These are phyloP conservation scores for Holothuria leucospilota DNA, from an alignment of 53 echinoderm and acorn worm species.

Conservation along the genomic window DNA sequence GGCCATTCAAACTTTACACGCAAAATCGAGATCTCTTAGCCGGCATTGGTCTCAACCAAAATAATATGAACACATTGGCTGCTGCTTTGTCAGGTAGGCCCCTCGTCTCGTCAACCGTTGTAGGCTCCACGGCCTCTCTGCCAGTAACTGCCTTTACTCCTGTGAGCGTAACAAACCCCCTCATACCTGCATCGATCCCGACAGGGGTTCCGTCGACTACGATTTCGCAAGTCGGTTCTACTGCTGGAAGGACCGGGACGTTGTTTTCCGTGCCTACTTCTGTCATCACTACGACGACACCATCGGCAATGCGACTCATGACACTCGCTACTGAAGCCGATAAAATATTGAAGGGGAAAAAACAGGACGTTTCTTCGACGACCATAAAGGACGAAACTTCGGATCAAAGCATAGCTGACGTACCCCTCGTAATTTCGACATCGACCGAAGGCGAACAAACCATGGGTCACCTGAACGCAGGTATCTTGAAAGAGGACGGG, in stretches of 20 bases:
- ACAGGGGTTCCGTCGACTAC: slow-evolving; percentile 45
- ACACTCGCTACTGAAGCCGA: slow-evolving; percentile 95
- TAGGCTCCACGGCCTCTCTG: slow-evolving; percentile 37
- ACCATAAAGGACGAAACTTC: slow-evolving; percentile 11
- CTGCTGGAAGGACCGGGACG: slow-evolving; percentile 18
- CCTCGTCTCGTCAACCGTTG: neutral
- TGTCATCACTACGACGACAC: slow-evolving; percentile 20
- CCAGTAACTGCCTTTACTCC: slow-evolving; percentile 50
- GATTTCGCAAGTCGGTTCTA: slow-evolving; percentile 41
- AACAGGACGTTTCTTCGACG: slow-evolving; percentile 36
- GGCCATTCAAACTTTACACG: slow-evolving; percentile 77
- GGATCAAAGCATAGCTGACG: neutral
- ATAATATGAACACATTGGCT: slow-evolving; percentile 43
- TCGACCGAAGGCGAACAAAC: neutral
- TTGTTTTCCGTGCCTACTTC: slow-evolving; percentile 42
- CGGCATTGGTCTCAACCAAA: slow-evolving; percentile 31
- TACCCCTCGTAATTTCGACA: neutral
- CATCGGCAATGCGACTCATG: slow-evolving; percentile 81
- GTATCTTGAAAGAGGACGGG: slow-evolving; percentile 38
- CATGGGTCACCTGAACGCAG: slow-evolving; percentile 16
- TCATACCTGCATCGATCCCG: slow-evolving; percentile 51
- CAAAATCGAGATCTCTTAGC: slow-evolving; percentile 68
- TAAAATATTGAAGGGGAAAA: slow-evolving; percentile 77
- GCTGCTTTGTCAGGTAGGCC: slow-evolving; percentile 29
- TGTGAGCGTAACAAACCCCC: slow-evolving; percentile 20